These are phyloP conservation scores for Eupeodes latifasciatus DNA, from an alignment of 2,888 invertebrate species.

Conservation along the genomic window DNA sequence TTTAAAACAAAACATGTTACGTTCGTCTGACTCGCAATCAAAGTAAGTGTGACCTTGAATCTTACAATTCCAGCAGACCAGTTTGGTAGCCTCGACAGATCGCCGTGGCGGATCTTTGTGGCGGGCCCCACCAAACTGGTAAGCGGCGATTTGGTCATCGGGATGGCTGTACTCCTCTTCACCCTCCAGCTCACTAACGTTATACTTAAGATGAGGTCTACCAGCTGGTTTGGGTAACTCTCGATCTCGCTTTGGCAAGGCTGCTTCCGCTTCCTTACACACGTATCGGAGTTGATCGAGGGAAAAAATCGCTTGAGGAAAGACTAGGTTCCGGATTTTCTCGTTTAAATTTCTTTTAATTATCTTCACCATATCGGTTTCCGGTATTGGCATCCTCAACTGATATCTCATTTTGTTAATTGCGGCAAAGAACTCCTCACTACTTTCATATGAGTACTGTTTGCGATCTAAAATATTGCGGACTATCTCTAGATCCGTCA, in stretches of 20 bases:
- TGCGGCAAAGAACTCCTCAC: not conserved
- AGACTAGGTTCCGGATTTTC: not conserved
- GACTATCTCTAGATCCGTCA: not conserved
- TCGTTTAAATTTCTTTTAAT: not conserved
- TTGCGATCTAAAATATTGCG: not conserved
- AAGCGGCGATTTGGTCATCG: not conserved
- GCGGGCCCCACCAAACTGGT: no score
- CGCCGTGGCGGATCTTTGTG: no score
- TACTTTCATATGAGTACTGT: not conserved
- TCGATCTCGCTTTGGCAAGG: not conserved
- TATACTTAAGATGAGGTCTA: not conserved
- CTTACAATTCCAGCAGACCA: not conserved
- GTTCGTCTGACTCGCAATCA: not conserved
- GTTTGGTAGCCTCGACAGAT: not conserved
- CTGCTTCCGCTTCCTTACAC: not conserved
- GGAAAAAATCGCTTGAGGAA: not conserved
- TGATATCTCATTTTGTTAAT: not conserved
- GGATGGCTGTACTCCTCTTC: not conserved
- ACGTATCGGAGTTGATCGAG: not conserved
- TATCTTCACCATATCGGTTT: not conserved
- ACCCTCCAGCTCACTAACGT: not conserved
- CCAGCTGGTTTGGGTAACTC: not conserved
- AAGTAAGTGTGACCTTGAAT: not conserved
- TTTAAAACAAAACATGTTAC: not conserved
- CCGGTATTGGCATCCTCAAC: not conserved